Evolutionary conservation across 1,140 invertebrate genomes (phyloP), one percentile per base, ranked within the genome.

Genomic region (Brachionus calyciflorus): DNA sequence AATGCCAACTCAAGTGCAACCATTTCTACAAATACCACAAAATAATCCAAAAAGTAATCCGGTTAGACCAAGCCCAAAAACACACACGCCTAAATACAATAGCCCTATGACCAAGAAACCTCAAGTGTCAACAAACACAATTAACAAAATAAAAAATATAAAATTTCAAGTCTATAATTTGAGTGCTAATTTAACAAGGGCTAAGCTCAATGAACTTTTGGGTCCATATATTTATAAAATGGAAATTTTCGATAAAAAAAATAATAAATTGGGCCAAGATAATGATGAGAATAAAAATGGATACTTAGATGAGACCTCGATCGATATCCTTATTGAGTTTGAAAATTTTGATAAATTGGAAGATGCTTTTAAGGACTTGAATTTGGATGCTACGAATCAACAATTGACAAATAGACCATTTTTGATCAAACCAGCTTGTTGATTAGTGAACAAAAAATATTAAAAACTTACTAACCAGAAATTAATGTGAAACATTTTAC

Each of bases 111-210:
- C 5, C 24, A 21, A 28, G 5, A 60, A 37, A 33, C 55, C 55
- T 37, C 33, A 37, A 37, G 33, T 37, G 9, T 9, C 3, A 28
- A 9, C 19, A 5, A 60, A 60, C 12, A 33, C 55, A 14, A 60
- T 5, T 21, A 30, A 60, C 19, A 60, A 33, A 21, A 60, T 51
- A 48, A 70, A 70, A 70, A 51, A 48, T 48, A 70, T 70, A 48
- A 70, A 48, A 70, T 48, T 70, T 48, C 65, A 70, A 51, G 41
- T 70, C 7, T 70, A 70, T 19, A 70, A 70, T 48, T 70, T 70
- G 41, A 70, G 48, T n/a, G 40, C 21, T 48, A 44, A 70, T 48
- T 51, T 70, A 40, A 70, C 65, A 26, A 26, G 41, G n/a, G 48
- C 21, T 24, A 70, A 30, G 41, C 12, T 70, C 9, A 70, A 70